phyloP scores from a whole-genome alignment of 2,888 invertebrate genomes.

The Timandra comae region DNA sequence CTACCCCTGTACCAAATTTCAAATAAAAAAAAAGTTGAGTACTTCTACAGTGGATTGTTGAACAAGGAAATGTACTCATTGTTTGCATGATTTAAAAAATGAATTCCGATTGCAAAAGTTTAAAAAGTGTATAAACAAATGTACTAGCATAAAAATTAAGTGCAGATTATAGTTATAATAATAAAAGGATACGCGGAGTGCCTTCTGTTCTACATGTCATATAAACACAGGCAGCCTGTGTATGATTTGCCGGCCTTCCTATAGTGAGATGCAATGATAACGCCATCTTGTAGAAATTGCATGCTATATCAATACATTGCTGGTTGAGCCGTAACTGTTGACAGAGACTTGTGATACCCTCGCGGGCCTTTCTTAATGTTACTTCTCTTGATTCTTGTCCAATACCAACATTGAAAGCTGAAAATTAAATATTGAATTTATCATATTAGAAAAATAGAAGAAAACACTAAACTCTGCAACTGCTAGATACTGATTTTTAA shows the following conservation, averaged over 20 bases:
- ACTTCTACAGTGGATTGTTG: too few species aligned
- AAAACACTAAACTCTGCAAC: too few species aligned
- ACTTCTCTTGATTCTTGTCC: slow-evolving; percentile 95
- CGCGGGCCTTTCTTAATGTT: slow-evolving; percentile 91
- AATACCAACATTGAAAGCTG: slow-evolving; percentile 86
- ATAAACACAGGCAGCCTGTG: slow-evolving; percentile 98
- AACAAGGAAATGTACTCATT: too few species aligned
- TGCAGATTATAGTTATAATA: too few species aligned
- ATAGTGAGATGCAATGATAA: slow-evolving; percentile 89
- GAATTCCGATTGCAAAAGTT: too few species aligned
- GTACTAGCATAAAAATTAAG: too few species aligned
- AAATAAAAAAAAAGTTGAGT: too few species aligned
- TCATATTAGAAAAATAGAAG: too few species aligned
- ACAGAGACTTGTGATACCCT: slow-evolving; percentile 89
- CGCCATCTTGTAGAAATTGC: slow-evolving; percentile 96
- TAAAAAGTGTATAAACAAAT: too few species aligned
- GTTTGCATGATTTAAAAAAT: too few species aligned
- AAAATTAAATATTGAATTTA: slow-evolving; percentile 3
- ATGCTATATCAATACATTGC: slow-evolving; percentile 94
- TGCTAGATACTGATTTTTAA: too few species aligned
- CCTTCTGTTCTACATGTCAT: slow-evolving; percentile 97
- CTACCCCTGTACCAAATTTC: too few species aligned
- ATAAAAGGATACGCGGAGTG: slow-evolving; percentile 91
- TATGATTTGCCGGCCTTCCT: slow-evolving; percentile 92
- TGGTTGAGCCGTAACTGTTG: slow-evolving; percentile 92